phyloP scores from a whole-genome alignment of 1,140 invertebrate species.

The Pectinophora gossypiella region DNA sequence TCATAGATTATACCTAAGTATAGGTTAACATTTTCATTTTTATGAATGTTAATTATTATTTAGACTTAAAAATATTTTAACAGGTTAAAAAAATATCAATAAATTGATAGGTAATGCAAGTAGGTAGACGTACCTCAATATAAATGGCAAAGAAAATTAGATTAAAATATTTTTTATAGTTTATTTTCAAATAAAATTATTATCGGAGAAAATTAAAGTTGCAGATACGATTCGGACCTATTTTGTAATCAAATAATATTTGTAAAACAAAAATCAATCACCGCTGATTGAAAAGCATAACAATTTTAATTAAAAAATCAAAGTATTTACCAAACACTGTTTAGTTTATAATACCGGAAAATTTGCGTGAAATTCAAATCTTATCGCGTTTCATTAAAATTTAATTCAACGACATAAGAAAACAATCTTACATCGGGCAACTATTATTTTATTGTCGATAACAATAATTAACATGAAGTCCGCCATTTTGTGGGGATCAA shows the following conservation, averaged over 20 bases:
- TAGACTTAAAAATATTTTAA: too few relatives aligned
- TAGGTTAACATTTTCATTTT: too few relatives aligned
- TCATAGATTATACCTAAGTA: too few relatives aligned
- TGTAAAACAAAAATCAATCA: slow-evolving; percentile 52
- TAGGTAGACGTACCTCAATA: too few relatives aligned
- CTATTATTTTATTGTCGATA: slow-evolving; percentile 49
- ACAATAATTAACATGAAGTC: slow-evolving; percentile 40
- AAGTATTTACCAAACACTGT: slow-evolving; percentile 66
- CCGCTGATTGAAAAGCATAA: slow-evolving; percentile 31
- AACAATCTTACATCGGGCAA: slow-evolving; percentile 15
- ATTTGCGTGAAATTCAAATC: slow-evolving; percentile 60
- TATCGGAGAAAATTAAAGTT: not conserved
- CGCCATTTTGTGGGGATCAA: slow-evolving; percentile 37
- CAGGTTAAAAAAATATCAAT: too few relatives aligned
- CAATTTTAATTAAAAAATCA: slow-evolving; percentile 68
- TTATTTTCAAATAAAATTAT: too few relatives aligned
- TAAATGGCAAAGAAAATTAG: too few relatives aligned
- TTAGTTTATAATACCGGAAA: slow-evolving; percentile 57
- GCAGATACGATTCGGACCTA: not conserved
- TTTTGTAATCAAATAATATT: slow-evolving; percentile 6
- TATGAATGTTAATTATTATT: too few relatives aligned
- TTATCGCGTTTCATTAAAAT: slow-evolving; percentile 61
- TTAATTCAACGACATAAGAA: slow-evolving; percentile 41
- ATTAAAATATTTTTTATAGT: too few relatives aligned
- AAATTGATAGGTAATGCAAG: too few relatives aligned